Evolutionary conservation across 2,888 invertebrate species (phyloP).

Genomic region (Pediacus dermestoides): DNA sequence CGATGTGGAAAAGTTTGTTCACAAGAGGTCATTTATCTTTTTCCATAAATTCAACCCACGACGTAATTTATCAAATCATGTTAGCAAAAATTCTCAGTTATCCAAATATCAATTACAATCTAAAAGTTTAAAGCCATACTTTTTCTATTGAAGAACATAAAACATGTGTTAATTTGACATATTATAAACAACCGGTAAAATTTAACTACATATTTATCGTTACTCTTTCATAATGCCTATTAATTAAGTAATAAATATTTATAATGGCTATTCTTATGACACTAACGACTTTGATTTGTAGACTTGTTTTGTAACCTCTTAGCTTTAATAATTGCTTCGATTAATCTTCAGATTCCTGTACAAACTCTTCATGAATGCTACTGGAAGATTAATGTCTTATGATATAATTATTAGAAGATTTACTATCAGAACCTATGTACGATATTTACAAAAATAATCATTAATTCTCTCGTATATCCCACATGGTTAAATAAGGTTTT

Average conservation of each 20-base stretch:
- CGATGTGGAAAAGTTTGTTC: too few relatives aligned
- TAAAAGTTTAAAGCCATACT: too few relatives aligned
- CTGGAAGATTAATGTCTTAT: conserved; percentile 20
- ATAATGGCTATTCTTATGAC: conserved; percentile 26
- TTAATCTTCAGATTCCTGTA: conserved; percentile 26
- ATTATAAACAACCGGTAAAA: conserved; percentile 20
- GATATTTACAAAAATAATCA: too few relatives aligned
- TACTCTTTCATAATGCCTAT: conserved; percentile 18
- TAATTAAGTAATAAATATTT: conserved; percentile 29
- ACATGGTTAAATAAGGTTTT: too few relatives aligned
- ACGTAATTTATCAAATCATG: too few relatives aligned
- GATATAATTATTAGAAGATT: too few relatives aligned
- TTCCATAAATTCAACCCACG: too few relatives aligned
- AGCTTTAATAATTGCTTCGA: conserved; percentile 32
- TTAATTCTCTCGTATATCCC: too few relatives aligned
- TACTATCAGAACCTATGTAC: too few relatives aligned
- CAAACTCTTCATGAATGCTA: conserved; percentile 20
- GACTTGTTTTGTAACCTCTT: conserved; percentile 32
- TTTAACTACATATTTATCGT: conserved; percentile 19
- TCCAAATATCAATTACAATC: too few relatives aligned
- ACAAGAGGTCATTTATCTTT: too few relatives aligned
- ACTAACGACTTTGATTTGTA: conserved; percentile 32
- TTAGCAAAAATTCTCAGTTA: too few relatives aligned
- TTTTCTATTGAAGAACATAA: conserved; percentile 12
- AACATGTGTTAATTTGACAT: conserved; percentile 25